Conservation (phyloP, 2,888 invertebrate species). For the Agriopis aurantiaria region DNA sequence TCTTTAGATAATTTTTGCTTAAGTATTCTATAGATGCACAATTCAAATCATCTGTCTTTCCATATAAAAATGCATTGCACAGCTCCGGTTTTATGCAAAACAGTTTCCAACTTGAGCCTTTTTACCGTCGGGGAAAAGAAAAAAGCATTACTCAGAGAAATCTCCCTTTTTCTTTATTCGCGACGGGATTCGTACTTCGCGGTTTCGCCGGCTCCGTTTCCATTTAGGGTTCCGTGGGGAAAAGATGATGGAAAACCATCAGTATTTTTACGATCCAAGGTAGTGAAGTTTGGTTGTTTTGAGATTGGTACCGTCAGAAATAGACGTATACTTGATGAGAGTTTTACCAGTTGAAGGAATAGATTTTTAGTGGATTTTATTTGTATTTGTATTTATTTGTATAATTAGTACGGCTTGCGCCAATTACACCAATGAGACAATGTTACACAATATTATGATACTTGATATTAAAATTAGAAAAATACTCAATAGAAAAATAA, state of each 20-base stretch:
- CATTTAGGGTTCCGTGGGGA: slow-evolving; percentile 43
- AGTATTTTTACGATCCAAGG: slow-evolving; percentile 18
- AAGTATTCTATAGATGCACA: slow-evolving; percentile 6
- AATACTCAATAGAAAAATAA: too few species aligned
- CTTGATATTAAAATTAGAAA: too few species aligned
- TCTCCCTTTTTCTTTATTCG: slow-evolving; percentile 49
- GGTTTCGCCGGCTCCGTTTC: slow-evolving; percentile 47
- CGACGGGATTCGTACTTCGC: slow-evolving; percentile 50
- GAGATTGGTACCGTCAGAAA: neutral
- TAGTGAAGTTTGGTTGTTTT: slow-evolving; percentile 5
- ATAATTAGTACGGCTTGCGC: too few species aligned
- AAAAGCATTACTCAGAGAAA: slow-evolving; percentile 47
- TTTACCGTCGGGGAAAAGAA: slow-evolving; percentile 46
- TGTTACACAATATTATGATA: too few species aligned
- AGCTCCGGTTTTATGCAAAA: slow-evolving; percentile 56
- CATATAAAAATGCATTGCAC: slow-evolving; percentile 57
- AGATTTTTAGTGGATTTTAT: neutral
- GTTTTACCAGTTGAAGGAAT: neutral
- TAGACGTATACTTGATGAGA: neutral
- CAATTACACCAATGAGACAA: too few species aligned
- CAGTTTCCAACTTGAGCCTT: slow-evolving; percentile 60
- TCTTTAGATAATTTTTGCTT: too few species aligned
- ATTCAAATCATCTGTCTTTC: slow-evolving; percentile 18
- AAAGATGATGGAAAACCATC: slow-evolving; percentile 42
- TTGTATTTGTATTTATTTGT: too few species aligned